Conservation (phyloP, 1,140 invertebrate species). For the Ruditapes philippinarum region DNA sequence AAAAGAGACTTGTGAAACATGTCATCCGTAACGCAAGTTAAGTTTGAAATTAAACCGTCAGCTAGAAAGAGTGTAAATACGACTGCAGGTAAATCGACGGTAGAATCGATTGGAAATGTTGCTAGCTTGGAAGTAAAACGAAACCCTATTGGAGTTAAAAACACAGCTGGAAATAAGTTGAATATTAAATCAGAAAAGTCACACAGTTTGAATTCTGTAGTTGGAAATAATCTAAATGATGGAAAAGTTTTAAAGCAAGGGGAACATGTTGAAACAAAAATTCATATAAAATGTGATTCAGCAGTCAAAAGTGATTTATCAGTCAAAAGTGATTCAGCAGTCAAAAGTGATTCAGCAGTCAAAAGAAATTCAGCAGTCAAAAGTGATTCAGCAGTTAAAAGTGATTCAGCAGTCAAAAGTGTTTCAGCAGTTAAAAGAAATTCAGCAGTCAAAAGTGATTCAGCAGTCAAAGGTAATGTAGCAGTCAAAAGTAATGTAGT, state of each 20-base stretch:
- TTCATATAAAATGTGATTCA: too few species aligned
- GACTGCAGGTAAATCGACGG: neutral
- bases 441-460: too few species aligned
- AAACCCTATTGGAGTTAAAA: neutral
- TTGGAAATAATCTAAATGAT: neutral
- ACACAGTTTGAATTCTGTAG: neutral
- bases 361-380: neutral
- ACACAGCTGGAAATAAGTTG: neutral
- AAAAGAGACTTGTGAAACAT: slow-evolving; percentile 14
- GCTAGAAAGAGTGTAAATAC: slow-evolving; percentile 1
- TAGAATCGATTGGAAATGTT: slow-evolving; percentile 24
- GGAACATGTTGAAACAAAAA: too few species aligned
- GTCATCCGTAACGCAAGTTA: slow-evolving; percentile 53
- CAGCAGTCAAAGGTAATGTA: neutral
- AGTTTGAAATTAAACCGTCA: slow-evolving; percentile 49
- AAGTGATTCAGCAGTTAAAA: neutral
- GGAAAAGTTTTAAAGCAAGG: neutral
- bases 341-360: neutral
- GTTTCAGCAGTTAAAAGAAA: too few species aligned
- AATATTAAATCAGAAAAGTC: neutral
- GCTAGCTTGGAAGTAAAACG: slow-evolving; percentile 11
- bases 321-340: neutral
- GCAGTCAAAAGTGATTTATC: neutral
- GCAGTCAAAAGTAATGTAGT: too few species aligned
- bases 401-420: neutral